Conservation (phyloP, 1,140 invertebrate species). For the Drosophila prosaltans region DNA sequence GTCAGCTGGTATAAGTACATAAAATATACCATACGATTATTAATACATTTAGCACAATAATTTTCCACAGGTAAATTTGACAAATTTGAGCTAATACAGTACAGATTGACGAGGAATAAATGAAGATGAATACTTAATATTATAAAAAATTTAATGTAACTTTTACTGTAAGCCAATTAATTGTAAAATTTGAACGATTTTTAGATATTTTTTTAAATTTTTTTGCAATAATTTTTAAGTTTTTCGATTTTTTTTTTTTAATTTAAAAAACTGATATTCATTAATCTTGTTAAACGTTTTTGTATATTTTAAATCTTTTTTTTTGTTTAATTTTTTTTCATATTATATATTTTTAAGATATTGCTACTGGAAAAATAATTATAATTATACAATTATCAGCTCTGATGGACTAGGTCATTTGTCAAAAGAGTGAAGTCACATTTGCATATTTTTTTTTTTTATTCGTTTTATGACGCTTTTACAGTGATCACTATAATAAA, state of each 20-base stretch:
- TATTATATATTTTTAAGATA: too few relatives aligned
- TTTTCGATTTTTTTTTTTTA: too few relatives aligned
- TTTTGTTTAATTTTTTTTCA: too few relatives aligned
- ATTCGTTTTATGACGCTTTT: neutral
- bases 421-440: neutral
- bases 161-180: neutral
- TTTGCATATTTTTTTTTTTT: neutral
- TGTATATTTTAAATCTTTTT: too few relatives aligned
- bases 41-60: slow-evolving; percentile 16
- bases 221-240: too few relatives aligned
- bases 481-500: neutral
- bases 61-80: slow-evolving; percentile 53
- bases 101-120: neutral
- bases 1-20: slow-evolving; percentile 60
- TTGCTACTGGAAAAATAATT: neutral
- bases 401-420: neutral
- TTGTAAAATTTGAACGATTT: too few relatives aligned
- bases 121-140: neutral
- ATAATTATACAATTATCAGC: neutral
- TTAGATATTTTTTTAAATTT: too few relatives aligned
- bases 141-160: neutral
- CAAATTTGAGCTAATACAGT: slow-evolving; percentile 30
- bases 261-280: too few relatives aligned
- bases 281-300: too few relatives aligned
- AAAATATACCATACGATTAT: slow-evolving; percentile 53